Percentiles rank a stretch among this genome's conserved stretches.
Evolutionary conservation across 1,140 invertebrate genomes (phyloP).

Genomic region (Adelges cooleyi): DNA sequence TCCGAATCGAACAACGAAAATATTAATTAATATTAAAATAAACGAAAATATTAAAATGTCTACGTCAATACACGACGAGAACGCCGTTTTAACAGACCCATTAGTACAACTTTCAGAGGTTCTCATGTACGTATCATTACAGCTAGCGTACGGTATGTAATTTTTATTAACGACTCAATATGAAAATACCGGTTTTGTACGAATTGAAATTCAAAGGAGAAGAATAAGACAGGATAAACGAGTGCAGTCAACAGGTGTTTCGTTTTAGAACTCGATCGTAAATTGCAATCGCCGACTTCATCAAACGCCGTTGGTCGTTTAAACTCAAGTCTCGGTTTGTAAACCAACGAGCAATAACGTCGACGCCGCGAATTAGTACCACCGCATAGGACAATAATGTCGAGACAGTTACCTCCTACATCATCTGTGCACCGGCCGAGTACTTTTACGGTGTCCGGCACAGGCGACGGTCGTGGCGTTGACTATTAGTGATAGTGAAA

Average conservation of each 20-base stretch:
- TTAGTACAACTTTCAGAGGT: no score
- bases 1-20: background rate
- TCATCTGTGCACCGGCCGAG: no score
- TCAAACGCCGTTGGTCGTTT: no score
- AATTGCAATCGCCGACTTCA: background rate
- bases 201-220: background rate
- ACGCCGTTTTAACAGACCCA: background rate
- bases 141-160: background rate
- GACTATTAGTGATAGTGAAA: no score
- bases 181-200: slow-evolving; percentile 7
- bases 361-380: no score
- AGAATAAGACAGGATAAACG: background rate
- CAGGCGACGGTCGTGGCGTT: no score
- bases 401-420: no score
- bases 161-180: background rate
- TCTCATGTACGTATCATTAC: no score
- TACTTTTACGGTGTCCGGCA: no score
- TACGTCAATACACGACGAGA: background rate
- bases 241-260: slow-evolving; percentile 2
- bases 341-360: no score
- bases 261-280: background rate
- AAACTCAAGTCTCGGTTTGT: no score
- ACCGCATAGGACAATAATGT: no score
- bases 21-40: background rate
- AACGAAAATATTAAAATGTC: background rate